phyloP scores from a whole-genome alignment of 2,113 vertebrate species.

The Geococcyx californianus region DNA sequence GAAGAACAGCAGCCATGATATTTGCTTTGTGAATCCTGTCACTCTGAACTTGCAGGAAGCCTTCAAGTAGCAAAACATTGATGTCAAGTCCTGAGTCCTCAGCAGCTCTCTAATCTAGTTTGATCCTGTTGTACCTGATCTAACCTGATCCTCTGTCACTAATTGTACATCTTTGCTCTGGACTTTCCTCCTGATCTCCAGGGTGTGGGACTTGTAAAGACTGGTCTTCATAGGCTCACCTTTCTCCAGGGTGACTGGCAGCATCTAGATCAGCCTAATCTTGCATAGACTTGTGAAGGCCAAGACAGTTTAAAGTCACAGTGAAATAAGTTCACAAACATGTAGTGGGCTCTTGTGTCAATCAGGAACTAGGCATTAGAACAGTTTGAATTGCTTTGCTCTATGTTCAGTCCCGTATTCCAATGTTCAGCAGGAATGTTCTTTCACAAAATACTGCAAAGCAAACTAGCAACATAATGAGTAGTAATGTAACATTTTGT shows the following conservation, averaged over 20 bases:
- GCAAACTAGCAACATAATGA: not conserved
- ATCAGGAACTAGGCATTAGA: not conserved
- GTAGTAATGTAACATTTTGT: not conserved
- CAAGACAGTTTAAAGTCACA: not conserved
- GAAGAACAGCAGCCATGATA: not conserved
- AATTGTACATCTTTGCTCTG: not conserved
- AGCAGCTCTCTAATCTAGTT: not conserved
- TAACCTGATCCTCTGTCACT: not conserved
- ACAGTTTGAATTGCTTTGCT: not conserved
- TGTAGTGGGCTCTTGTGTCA: not conserved
- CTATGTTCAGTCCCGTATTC: not conserved
- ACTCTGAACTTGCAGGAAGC: not conserved
- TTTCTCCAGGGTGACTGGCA: not conserved
- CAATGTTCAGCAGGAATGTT: not conserved
- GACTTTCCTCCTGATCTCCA: not conserved
- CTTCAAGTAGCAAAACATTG: not conserved
- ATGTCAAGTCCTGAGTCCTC: not conserved
- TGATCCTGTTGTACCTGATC: not conserved
- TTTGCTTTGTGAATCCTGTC: not conserved
- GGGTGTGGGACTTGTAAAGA: not conserved
- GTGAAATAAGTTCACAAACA: not conserved
- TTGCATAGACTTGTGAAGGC: not conserved
- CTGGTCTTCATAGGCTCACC: too few species aligned
- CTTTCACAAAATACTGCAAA: not conserved
- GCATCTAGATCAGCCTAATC: not conserved